Evolutionary conservation across 2,113 vertebrate species (phyloP).

Genomic region (Jacana jacana): DNA sequence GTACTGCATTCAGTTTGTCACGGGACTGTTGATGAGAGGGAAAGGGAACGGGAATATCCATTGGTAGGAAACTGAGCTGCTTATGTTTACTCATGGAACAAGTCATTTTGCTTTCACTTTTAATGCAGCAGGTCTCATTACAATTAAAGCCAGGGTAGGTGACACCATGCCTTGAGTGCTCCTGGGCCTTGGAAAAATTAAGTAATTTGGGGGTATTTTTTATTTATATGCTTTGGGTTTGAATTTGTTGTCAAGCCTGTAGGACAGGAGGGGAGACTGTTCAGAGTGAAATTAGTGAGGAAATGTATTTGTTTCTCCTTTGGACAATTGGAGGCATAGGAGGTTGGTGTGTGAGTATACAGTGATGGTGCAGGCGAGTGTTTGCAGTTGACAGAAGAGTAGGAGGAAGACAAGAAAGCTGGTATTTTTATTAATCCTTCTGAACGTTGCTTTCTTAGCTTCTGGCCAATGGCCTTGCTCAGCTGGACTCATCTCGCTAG

Average conservation of each 20-base stretch:
- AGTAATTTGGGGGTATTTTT: not conserved
- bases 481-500: not conserved
- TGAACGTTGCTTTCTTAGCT: not conserved
- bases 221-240: not conserved
- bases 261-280: not conserved
- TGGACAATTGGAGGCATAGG: not conserved
- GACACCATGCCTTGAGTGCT: not conserved
- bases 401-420: not conserved
- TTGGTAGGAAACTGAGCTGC: not conserved
- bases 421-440: not conserved
- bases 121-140: not conserved
- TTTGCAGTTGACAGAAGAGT: not conserved
- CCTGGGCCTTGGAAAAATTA: not conserved
- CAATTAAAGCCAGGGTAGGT: not conserved
- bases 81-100: not conserved
- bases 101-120: not conserved
- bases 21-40: not conserved
- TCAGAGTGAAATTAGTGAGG: not conserved
- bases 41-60: not conserved
- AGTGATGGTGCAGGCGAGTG: not conserved
- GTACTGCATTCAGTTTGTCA: not conserved
- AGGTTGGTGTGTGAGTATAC: not conserved
- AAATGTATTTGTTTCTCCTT: not conserved
- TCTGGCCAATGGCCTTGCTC: not conserved
- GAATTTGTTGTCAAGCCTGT: not conserved